Evolutionary conservation across 2,113 vertebrate species (phyloP).

Genomic region (Carollia perspicillata): DNA sequence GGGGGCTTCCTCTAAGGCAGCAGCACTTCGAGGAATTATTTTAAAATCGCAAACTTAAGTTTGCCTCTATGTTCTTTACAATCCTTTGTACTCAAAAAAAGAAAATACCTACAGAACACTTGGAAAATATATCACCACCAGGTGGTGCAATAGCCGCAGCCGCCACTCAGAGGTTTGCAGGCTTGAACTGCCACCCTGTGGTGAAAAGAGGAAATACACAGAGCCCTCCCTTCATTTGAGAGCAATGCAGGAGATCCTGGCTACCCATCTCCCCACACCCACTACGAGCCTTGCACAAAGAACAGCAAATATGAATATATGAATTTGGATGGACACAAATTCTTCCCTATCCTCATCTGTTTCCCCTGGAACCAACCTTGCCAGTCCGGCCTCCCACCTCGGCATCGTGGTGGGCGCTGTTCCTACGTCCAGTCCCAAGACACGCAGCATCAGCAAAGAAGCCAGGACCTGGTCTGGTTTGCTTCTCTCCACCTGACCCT

Average conservation of each 20-base stretch:
- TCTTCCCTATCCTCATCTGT: background rate
- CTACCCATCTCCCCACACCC: background rate
- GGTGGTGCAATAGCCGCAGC: background rate
- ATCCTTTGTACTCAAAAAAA: background rate
- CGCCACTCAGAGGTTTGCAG: background rate
- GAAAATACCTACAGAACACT: background rate
- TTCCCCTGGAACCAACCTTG: background rate
- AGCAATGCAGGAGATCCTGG: background rate
- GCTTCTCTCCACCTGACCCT: background rate
- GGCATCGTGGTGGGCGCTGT: background rate
- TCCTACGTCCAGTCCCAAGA: background rate
- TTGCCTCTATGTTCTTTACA: background rate
- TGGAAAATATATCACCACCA: background rate
- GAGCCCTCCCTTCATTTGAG: background rate
- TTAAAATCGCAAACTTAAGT: background rate
- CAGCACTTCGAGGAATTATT: background rate
- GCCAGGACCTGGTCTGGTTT: background rate
- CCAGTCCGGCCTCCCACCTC: background rate
- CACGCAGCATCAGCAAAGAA: background rate
- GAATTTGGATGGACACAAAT: background rate
- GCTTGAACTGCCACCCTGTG: slow-evolving; percentile 41
- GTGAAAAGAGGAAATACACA: background rate
- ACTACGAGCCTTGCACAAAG: background rate
- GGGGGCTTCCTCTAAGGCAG: background rate
- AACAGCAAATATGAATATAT: background rate